Base-by-base conservation (phyloP, 2,888 invertebrate species). In the Caradrina clavipalpis region DNA sequence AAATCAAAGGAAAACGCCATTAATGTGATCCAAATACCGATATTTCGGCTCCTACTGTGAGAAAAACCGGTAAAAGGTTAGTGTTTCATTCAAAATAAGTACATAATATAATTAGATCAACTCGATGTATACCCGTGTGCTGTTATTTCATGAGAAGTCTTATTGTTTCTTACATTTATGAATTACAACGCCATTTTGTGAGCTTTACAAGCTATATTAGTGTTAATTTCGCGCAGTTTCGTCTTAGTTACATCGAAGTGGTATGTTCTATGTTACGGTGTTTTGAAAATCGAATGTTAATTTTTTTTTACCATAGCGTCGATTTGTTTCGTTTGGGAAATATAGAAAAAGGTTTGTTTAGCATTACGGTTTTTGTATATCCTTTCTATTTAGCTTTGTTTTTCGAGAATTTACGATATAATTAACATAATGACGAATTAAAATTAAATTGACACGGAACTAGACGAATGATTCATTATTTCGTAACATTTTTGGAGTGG, bases 121-220 rank as follows among this genome's bases (percentile, higher is more conserved):
- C 85, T 84, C 84, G 84, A 87, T 82, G 89, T 91, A 90, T 87
- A 86, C 89, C 89, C 89, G 90, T 94, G 94, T 95, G 94, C 93
- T 93, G 93, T 94, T 94, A 94, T 94, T 93, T 91, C 89, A 85
- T 89, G 92, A 90, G 94, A 93, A 89, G 88, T 86, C 78, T 83
- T 92, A 93, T 94, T 94, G 94, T 93, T 92, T 91, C 89, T 86
- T 87, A 87, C 85, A 87, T 88, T 92, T 90, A 88, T 86, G 85
- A 88, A 89, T 89, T 88, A 88, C 88, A 88, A 88, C 94, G 94
- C 94, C 94, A 94, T 94, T 94, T 94, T 94, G 93, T 84, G 78
- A 71, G 76, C 79, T 81, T 76, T 71, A 65, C 21, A 55, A 73
- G 78, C 75, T 86, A 86, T 83, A 82, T 76, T 70, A 56, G 80